Conservation (phyloP, 1,140 invertebrate species). For the Musca vetustissima region DNA sequence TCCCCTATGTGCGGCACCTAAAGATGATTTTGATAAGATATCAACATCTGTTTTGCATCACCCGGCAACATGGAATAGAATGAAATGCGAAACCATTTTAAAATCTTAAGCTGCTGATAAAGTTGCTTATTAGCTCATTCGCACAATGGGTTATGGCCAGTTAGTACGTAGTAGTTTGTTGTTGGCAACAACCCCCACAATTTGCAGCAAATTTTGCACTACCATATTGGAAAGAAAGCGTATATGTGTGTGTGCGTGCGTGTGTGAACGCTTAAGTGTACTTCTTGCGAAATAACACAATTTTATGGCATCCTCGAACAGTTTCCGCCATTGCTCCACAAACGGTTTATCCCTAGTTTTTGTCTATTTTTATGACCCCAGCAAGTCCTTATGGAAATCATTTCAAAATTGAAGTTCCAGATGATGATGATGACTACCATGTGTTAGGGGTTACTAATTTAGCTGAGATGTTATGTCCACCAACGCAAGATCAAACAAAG, state of each 20-base stretch:
- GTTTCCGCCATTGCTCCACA: background rate
- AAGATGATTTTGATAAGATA: no score
- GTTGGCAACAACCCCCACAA: conserved; percentile 12
- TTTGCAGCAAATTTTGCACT: conserved; percentile 3
- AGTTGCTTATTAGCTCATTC: conserved; percentile 19
- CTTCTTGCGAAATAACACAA: background rate
- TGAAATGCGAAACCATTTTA: background rate
- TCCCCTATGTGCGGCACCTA: no score
- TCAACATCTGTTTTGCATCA: no score
- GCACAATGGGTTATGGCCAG: conserved; percentile 9
- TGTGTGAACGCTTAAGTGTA: background rate
- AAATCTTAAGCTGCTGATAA: background rate
- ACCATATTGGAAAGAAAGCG: background rate
- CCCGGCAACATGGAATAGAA: background rate
- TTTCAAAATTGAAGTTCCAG: conserved; percentile 19
- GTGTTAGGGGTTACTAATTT: conserved; percentile 20
- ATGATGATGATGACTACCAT: conserved; percentile 5
- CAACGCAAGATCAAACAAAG: background rate
- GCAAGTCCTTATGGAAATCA: conserved; percentile 19
- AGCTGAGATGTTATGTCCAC: background rate
- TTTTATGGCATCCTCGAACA: background rate
- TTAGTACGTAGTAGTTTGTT: background rate
- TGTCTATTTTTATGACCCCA: conserved; percentile 19
- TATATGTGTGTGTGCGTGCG: background rate
- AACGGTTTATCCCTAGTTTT: background rate